Evolutionary conservation across 2,888 invertebrate genomes (phyloP), one percentile per base, ranked within the genome.

Genomic region (Horisme vitalbata): DNA sequence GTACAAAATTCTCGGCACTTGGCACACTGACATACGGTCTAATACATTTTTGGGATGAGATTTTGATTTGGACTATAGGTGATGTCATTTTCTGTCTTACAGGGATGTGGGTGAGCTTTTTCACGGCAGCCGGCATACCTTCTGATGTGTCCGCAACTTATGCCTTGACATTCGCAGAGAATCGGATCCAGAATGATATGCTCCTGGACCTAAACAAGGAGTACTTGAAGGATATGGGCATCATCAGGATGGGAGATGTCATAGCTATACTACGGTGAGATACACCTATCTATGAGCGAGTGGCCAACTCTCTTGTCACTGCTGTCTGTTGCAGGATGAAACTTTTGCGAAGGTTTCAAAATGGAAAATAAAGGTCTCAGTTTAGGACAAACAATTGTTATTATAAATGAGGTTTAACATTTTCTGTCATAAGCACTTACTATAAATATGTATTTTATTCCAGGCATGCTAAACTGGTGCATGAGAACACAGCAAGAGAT

Each of bases 131-230:
- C 7, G 96, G 97, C 1, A 95, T 97, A 55, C 95, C 96, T 0
- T 90, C 93, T 0, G 93, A 94, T 32, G 94, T 94, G 35, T 93
- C 95, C 0, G 95, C 95, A 0, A 94, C 94, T 45, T 97, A 97
- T 79, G 96, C 97, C 0, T 92, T 96, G 12, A 94, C 94, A 4
- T 97, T 97, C 74, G 93, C 94, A 0, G 95, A 96, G 69, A 96
- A 97, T 79, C 91, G 97, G 15, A 97, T 97, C 49, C 94, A 94
- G 69, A 93, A 92, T 57, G 94, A 96, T 61, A 97, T 97, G 97
- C 75, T 97, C 38, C 84, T 94, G 53, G 97, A 97, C 61, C 85
- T 97, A 8, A 96, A 94, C 60, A 96, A 96, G 65, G 96, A 97
- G 59, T 95, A 96, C 69, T 81, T 97, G 1, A 92, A 93, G 41